Conservation (phyloP, 2,888 invertebrate species). For the Oxyteleia sp. region DNA sequence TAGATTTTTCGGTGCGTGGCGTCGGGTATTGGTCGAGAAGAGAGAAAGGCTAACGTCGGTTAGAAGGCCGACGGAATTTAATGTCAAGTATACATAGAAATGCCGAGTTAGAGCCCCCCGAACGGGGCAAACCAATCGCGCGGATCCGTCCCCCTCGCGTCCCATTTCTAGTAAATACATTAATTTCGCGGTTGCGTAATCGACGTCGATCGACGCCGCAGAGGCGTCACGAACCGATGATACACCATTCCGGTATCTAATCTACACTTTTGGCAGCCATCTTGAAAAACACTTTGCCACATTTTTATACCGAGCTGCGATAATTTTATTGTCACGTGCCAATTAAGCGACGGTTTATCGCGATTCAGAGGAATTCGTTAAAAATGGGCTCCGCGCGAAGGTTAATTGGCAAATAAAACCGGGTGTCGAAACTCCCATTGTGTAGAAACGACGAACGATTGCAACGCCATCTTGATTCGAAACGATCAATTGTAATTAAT, state of each 20-base stretch:
- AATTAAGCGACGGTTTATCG: constrained; percentile 29
- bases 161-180: constrained; percentile 72
- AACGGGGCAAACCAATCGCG: constrained; percentile 78
- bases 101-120: constrained; percentile 75
- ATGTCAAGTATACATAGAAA: constrained; percentile 86
- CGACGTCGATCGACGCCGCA: constrained; percentile 61
- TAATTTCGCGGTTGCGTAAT: constrained; percentile 73
- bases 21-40: constrained; percentile 83
- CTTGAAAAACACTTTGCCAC: constrained; percentile 80
- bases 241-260: constrained; percentile 83
- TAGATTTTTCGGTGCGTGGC: constrained; percentile 84
- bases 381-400: background rate
- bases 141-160: constrained; percentile 72
- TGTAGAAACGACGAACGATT: background rate
- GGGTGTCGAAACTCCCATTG: too few relatives aligned
- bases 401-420: constrained; percentile 4
- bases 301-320: constrained; percentile 30
- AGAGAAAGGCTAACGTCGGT: constrained; percentile 82
- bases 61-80: constrained; percentile 86
- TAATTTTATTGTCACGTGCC: constrained; percentile 33
- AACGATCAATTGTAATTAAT: background rate
- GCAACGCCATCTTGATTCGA: constrained; percentile 26
- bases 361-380: background rate
- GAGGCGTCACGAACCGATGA: constrained; percentile 77
- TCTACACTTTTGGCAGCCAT: constrained; percentile 85